Percentiles rank a stretch among this genome's conserved stretches.
These are phyloP conservation scores for Corella eumyota DNA, from an alignment of 23 tunicate species.

Conservation along the genomic window DNA sequence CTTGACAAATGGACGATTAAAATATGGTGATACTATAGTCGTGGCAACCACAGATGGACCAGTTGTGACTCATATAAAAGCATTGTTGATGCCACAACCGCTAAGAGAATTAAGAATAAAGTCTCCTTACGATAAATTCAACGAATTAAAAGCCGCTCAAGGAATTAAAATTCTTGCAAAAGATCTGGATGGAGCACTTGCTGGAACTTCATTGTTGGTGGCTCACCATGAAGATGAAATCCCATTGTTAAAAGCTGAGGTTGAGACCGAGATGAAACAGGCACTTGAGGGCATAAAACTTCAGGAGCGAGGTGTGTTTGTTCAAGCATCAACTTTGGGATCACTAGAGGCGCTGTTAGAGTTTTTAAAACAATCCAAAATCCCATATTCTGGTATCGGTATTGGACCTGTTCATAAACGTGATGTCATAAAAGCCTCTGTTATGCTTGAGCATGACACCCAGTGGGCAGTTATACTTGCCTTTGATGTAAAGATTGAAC, in stretches of 20 bases:
- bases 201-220: slow-evolving; percentile 74
- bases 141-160: slow-evolving; percentile 67
- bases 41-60: slow-evolving; percentile 84
- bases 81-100: slow-evolving; percentile 79
- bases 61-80: slow-evolving; percentile 80
- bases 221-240: slow-evolving; percentile 82
- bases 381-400: slow-evolving; percentile 82
- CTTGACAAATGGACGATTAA: slow-evolving; percentile 75
- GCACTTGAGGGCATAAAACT: slow-evolving; percentile 64
- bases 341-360: slow-evolving; percentile 84
- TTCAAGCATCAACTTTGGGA: slow-evolving; percentile 94
- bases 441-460: slow-evolving; percentile 80
- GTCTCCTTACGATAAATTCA: slow-evolving; percentile 56
- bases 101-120: slow-evolving; percentile 76
- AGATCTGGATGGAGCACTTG: slow-evolving; percentile 90
- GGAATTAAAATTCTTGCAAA: slow-evolving; percentile 90
- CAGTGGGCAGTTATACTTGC: slow-evolving; percentile 97
- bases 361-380: slow-evolving; percentile 69
- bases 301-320: slow-evolving; percentile 84
- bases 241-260: slow-evolving; percentile 62
- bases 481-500: slow-evolving; percentile 86
- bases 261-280: slow-evolving; percentile 58
- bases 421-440: slow-evolving; percentile 91
- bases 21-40: slow-evolving; percentile 86
- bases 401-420: slow-evolving; percentile 89